Base-by-base conservation (phyloP, 2,888 invertebrate genomes). In the Oasisia sp. region DNA sequence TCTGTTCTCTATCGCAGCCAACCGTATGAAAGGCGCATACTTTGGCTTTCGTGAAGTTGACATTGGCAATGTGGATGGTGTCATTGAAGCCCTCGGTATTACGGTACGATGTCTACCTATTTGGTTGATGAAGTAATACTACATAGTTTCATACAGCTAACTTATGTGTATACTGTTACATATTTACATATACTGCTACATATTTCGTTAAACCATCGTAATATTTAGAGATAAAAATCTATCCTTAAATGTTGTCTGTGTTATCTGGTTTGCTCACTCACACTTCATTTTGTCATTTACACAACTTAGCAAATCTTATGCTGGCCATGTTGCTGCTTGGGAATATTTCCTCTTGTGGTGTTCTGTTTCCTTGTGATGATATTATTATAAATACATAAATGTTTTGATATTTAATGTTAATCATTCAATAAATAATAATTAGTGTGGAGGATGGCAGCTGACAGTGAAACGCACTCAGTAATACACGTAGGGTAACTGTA, bases 31-130 rank as follows among this genome's bases (percentile, higher is more conserved):
- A 92, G 92, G 93, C 93, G 94, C 94, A 92, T 95, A 95, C 90
- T 95, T 95, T 94, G 95, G 95, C n/a, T 96, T 95, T 93, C 94
- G 94, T 93, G 94, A 95, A 27, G 93, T 94, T 92, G 96, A 96
- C 94, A 94, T 95, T 27, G 91, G 91, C 91, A 95, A 95, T 92
- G 95, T 96, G 92, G 95, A 95, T 93, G 94, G 93, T 92, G 94
- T 95, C 27, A 95, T 95, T 92, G 95, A 95, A 92, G 95, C 95
- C 27, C 92, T 96, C 27, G 74, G 74, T n/a, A 27, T 74, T 74
- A 74, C 74, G 74, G 74, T 74, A 74, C 27, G 74, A n/a, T 74
- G 27, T 74, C 74, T 38, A 38, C n/a, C 5, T 27, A 74, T n/a
- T 7, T 74, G 74, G 19, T 7, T 5, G 74, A 19, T 74, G 74